A percentile compares a stretch with the other conserved stretches of the same genome.
phyloP scores from a whole-genome alignment of 2,888 invertebrate genomes.

The Cheilosia variabilis region DNA sequence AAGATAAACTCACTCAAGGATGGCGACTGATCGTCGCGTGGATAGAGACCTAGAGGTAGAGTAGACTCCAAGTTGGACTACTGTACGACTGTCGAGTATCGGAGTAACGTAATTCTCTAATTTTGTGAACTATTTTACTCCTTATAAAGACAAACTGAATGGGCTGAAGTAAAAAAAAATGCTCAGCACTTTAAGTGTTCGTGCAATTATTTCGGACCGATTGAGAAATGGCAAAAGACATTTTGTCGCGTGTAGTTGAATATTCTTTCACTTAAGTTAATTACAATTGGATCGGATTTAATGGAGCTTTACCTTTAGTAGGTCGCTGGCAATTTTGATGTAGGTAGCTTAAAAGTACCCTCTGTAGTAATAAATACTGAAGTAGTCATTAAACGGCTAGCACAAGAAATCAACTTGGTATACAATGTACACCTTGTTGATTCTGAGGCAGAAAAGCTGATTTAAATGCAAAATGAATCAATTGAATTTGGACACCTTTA shows the following conservation, averaged over 20 bases:
- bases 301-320: not conserved
- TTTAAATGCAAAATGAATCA: no score
- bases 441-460: no score
- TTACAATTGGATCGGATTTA: not conserved
- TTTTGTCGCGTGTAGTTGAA: not conserved
- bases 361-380: no score
- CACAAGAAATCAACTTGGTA: no score
- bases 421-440: no score
- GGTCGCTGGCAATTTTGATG: not conserved
- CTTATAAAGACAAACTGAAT: constrained; percentile 37
- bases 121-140: constrained; percentile 55
- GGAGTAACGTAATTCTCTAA: constrained; percentile 36
- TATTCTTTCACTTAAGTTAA: not conserved
- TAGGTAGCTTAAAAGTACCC: no score
- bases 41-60: constrained; percentile 18
- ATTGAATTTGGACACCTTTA: no score
- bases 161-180: constrained; percentile 26
- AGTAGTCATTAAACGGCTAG: no score
- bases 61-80: constrained; percentile 40
- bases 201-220: constrained; percentile 39
- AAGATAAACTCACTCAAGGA: constrained; percentile 44
- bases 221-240: constrained; percentile 16
- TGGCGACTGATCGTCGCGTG: constrained; percentile 17
- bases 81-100: constrained; percentile 19
- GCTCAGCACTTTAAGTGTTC: constrained; percentile 50